These are phyloP conservation scores for Gonatopus flavifemur DNA, from an alignment of 1,140 invertebrate genomes.

Conservation along the genomic window DNA sequence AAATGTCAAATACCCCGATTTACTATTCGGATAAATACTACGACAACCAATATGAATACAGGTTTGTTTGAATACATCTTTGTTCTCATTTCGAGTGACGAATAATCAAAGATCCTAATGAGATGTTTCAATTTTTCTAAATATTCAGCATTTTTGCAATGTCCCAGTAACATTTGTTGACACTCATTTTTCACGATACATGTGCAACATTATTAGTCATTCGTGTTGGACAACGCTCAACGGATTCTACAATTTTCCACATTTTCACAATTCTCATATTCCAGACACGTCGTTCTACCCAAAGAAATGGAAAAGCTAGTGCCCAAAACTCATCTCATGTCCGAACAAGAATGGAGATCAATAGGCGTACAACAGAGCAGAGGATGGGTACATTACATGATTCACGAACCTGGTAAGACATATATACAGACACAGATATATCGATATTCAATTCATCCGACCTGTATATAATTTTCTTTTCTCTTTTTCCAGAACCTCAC, in stretches of 20 bases:
- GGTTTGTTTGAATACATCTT: constrained; percentile 59
- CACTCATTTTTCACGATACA: too few species aligned
- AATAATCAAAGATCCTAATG: not conserved
- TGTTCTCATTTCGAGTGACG: not conserved
- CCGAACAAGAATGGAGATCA: constrained; percentile 88
- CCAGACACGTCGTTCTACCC: constrained; percentile 89
- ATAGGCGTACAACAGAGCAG: constrained; percentile 92
- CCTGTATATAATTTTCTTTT: too few species aligned
- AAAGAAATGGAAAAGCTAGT: constrained; percentile 88
- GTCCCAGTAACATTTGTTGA: too few species aligned
- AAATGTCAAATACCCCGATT: constrained; percentile 61
- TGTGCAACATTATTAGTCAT: too few species aligned
- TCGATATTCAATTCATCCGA: too few species aligned
- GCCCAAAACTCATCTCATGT: constrained; percentile 88
- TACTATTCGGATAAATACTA: constrained; percentile 93
- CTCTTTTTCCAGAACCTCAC: constrained; percentile 66
- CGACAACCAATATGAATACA: constrained; percentile 84
- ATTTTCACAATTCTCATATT: constrained; percentile 30
- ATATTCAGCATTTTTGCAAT: too few species aligned
- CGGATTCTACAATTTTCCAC: too few species aligned
- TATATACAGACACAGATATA: too few species aligned
- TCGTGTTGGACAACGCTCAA: too few species aligned
- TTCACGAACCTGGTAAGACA: constrained; percentile 78
- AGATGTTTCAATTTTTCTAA: not conserved
- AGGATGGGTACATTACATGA: constrained; percentile 96